phyloP scores from a whole-genome alignment of 2,888 invertebrate genomes.

The Erannis defoliaria region DNA sequence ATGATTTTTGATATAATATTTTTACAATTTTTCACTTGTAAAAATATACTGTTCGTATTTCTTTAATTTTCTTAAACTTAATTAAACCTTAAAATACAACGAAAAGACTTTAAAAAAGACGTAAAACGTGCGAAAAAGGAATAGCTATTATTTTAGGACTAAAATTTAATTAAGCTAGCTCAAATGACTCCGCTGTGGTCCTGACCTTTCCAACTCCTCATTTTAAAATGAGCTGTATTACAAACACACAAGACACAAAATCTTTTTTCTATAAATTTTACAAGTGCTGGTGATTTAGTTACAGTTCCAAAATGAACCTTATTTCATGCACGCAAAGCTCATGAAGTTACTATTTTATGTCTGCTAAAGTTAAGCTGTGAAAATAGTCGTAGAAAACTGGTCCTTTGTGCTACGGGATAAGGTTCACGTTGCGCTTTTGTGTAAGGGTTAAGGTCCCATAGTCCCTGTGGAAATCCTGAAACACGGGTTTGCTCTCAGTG shows the following conservation, averaged over 20 bases:
- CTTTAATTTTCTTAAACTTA: slow-evolving; percentile 4
- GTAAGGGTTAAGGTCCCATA: slow-evolving; percentile 42
- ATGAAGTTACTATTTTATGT: slow-evolving; percentile 40
- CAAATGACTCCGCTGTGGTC: slow-evolving; percentile 43
- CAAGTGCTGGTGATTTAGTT: slow-evolving; percentile 4
- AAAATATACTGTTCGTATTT: no score
- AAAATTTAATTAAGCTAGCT: slow-evolving; percentile 54
- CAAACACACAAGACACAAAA: slow-evolving; percentile 18
- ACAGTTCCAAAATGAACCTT: slow-evolving; percentile 37
- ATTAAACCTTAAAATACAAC: slow-evolving; percentile 30
- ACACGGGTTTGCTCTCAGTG: slow-evolving; percentile 64
- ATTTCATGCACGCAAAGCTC: slow-evolving; percentile 28
- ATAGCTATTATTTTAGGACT: slow-evolving; percentile 61
- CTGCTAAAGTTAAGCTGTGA: slow-evolving; percentile 35
- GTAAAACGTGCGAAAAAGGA: slow-evolving; percentile 36
- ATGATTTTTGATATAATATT: no score
- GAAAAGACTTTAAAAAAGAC: slow-evolving; percentile 47
- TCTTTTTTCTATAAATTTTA: background rate
- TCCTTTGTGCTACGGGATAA: slow-evolving; percentile 11
- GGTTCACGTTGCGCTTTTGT: slow-evolving; percentile 15
- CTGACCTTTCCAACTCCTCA: slow-evolving; percentile 28
- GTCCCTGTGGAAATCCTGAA: slow-evolving; percentile 53
- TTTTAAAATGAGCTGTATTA: slow-evolving; percentile 32
- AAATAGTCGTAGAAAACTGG: slow-evolving; percentile 3
- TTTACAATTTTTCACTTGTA: no score